Evolutionary conservation across 2,888 invertebrate species (phyloP), one percentile per base, ranked within the genome.

Genomic region (Yponomeuta malinellus): DNA sequence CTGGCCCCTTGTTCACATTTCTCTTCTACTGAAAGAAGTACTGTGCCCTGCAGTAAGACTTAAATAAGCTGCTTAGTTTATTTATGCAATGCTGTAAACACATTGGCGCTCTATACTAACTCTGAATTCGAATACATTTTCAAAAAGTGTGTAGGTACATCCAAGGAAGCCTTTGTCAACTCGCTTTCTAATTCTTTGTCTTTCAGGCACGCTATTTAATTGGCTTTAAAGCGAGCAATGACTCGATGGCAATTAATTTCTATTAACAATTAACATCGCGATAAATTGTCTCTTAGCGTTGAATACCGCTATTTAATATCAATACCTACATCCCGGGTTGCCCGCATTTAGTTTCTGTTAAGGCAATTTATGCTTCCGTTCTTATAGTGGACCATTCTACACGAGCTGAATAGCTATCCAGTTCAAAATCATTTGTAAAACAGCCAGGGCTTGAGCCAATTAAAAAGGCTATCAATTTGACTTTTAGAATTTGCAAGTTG

Each of bases 291-390:
- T 23, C 48, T 68, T 43, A 68, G 23, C 68, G 48, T 43, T 48
- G 68, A 65, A 68, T 68, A 68, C 68, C 68, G 68, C 68, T 43
- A 37, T 68, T 68, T 48, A 68, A 68, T 68, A 68, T 37, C 48
- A 48, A 52, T 68, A n/a, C n/a, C n/a, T n/a, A 68, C 52, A 71
- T 59, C 66, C 12, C 52, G 33, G n/a, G 9, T 48, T 48, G 76
- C 81, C 91, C 90, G 90, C 90, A 91, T 90, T 89, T 87, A 88
- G 75, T 87, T 90, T 85, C 89, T 89, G 88, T 90, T 88, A 89
- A 83, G 82, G 79, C 84, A 87, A 88, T 87, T 88, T 88, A 87
- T 89, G 83, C 84, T 81, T 81, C 82, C 81, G 77, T 76, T 37
- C 75, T 77, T 77, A 78, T 76, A 77, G 76, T 76, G 77, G 74